These are phyloP conservation scores for Lepisosteus osseus DNA, from an alignment of 2,113 vertebrate species.

Conservation along the genomic window DNA sequence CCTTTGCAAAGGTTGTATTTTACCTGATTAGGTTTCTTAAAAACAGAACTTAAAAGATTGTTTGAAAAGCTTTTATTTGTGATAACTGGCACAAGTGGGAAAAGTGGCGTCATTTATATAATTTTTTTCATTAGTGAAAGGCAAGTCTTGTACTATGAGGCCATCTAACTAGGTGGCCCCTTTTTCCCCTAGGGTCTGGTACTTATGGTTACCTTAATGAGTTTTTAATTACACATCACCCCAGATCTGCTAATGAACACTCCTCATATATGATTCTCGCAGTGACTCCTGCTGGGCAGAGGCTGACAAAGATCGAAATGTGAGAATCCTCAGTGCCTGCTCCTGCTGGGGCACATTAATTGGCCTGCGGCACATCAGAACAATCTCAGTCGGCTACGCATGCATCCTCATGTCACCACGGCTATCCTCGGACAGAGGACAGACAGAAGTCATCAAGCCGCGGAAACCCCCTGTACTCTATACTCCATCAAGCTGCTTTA, in stretches of 20 bases:
- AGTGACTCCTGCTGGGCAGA: neutral
- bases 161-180: too few species aligned
- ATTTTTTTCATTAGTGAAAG: too few species aligned
- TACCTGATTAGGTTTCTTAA: too few species aligned
- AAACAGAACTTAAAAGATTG: too few species aligned
- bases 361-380: neutral
- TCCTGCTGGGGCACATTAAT: neutral
- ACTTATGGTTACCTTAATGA: neutral
- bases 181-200: neutral
- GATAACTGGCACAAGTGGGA: too few species aligned
- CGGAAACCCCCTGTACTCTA: neutral
- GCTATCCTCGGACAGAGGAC: neutral
- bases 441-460: neutral
- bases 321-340: neutral
- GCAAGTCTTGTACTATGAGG: too few species aligned
- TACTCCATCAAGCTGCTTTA: neutral
- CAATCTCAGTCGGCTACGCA: neutral
- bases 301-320: neutral
- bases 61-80: too few species aligned
- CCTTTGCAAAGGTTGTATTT: too few species aligned
- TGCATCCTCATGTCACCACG: neutral
- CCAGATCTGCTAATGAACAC: neutral
- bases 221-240: constrained; percentile 1
- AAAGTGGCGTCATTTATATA: too few species aligned
- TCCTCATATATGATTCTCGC: neutral